Base-by-base conservation (phyloP, 2,888 invertebrate genomes). In the Diarsia dahlii region DNA sequence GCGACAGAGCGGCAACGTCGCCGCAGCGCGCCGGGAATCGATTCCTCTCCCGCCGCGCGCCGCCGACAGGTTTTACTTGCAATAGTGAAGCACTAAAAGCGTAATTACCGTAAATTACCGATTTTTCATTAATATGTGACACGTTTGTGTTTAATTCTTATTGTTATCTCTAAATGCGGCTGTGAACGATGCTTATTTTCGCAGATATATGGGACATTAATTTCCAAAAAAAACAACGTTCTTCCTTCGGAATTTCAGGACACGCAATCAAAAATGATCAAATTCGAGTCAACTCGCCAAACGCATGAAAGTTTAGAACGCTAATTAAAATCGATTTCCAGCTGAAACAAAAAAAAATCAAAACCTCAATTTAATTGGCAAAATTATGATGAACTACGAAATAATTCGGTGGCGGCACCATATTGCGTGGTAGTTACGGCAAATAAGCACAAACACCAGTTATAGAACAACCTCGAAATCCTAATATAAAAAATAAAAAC, bases 1-100 rank as follows among this genome's bases (percentile, higher is more conserved):
- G 92, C 94, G 92, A 90, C 94, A 91, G 92, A 92, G 91, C 92
- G 96, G 95, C 96, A 95, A 95, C 96, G 91, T 85, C 94, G 95
- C 95, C 87, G 76, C 78, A 81, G 86, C 77, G 75, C 87, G 88
- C 88, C 87, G 86, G 88, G 92, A 91, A 94, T 95, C 95, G 94
- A 95, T 95, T 91, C 92, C 91, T 86, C 90, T 88, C 91, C 87
- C 88, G 88, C 85, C 89, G 87, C 85, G 88, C 87, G 87, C 87
- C 84, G 80, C 90, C 86, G 90, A 90, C 90, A 90, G 91, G 91
- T 92, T 92, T 91, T 89, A 89, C 94, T 90, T 86, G 91, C 92
- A 90, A 91, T 94, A 94, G 94, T 92, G 93, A 93, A 92, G 92
- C 92, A 92, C 90, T 93, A 93, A 92, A 89, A 89, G 90, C 91